Base-by-base conservation (phyloP, 2,797 vertebrate species). In the Sebastes alutus region DNA sequence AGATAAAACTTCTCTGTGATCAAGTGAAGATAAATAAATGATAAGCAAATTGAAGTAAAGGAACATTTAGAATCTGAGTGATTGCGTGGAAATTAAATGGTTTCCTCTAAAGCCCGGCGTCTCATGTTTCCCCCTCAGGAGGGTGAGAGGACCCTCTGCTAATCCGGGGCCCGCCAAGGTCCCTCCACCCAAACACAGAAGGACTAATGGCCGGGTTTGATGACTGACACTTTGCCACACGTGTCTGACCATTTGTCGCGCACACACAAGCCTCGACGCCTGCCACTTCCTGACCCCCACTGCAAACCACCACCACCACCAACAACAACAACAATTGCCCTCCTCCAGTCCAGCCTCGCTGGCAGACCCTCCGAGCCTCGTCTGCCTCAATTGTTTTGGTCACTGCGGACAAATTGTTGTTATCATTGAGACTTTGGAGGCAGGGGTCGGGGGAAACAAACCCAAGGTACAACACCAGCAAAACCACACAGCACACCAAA, bases 191-290 rank as follows among this genome's bases (percentile, higher is more conserved):
- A 80, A 71, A 87, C 78, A 81, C 73, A 75, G 32, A 59, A 33
- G 77, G 60, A 30, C 69, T 46, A 72, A 75, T 38, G 38, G 38
- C 38, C 1, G 29, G 67, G 49, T 66, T 42, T 63, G 42, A 52
- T 56, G 69, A 46, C 61, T 30, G 70, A 85, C 62, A 78, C 69
- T 12, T 55, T 25, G 38, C 60, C 89, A 84, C 94, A 95, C 90
- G 92, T 94, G 93, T 94, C 82, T 67, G 27, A 80, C 76, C 89
- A 93, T 94, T 93, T 95, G 94, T 93, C 90, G 82, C 22, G 33
- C 82, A 71, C 77, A 71, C 81, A 84, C 82, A 88, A 81, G 42
- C 76, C 88, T 84, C 25, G 6, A 59, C 46, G 63, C 69, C 85
- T 81, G 75, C 75, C 62, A 52, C 73, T 84, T 81, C 86, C 69